Conservation (phyloP, 2,888 invertebrate genomes). For the Meteorus colon region DNA sequence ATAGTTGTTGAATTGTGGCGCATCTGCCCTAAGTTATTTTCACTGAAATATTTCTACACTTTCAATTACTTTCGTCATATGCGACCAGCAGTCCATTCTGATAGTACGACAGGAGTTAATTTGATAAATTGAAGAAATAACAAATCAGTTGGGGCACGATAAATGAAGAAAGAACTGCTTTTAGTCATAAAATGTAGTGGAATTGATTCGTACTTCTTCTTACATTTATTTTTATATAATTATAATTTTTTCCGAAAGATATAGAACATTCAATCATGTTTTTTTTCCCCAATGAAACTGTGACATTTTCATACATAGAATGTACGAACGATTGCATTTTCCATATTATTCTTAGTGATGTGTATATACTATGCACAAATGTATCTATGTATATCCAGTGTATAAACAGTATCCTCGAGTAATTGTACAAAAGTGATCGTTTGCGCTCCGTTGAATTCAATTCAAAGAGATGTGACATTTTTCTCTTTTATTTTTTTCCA, state of each 20-base stretch:
- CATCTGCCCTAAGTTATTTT: not conserved
- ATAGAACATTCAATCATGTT: not conserved
- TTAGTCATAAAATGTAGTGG: too few species aligned
- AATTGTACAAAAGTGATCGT: conserved; percentile 38
- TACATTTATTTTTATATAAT: too few species aligned
- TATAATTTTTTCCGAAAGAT: too few species aligned
- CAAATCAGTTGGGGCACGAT: too few species aligned
- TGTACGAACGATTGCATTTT: not conserved
- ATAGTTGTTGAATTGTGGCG: not conserved
- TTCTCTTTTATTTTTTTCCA: not conserved
- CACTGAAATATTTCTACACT: too few species aligned
- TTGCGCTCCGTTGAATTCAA: conserved; percentile 23
- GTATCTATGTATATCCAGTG: not conserved
- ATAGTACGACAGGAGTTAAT: too few species aligned
- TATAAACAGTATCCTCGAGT: conserved; percentile 3
- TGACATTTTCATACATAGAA: not conserved
- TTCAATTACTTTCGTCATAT: too few species aligned
- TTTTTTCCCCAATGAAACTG: not conserved
- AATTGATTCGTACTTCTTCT: too few species aligned
- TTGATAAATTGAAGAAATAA: too few species aligned
- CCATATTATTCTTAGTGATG: not conserved
- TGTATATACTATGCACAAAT: not conserved
- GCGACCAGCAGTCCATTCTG: too few species aligned
- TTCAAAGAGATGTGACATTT: conserved; percentile 31
- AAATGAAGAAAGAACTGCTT: too few species aligned